Evolutionary conservation across 2,113 vertebrate species (phyloP).

Genomic region (Mus musculus): DNA sequence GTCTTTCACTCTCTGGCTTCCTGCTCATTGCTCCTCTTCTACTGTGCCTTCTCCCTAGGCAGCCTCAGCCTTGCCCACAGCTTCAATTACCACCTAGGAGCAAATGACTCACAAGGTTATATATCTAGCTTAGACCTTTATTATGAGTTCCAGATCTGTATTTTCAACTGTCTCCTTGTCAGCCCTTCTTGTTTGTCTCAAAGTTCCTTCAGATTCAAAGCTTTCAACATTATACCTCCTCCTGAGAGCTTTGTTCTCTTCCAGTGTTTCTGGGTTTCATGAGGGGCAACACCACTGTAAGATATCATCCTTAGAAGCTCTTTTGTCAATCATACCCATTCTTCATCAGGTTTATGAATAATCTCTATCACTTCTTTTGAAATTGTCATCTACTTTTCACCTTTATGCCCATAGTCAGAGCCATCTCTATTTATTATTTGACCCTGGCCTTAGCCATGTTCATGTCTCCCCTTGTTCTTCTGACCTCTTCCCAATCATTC

Average conservation of each 20-base stretch:
- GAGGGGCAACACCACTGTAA: not conserved
- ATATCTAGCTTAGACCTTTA: constrained; percentile 66
- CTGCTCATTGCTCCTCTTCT: not conserved
- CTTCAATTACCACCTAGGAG: constrained; percentile 63
- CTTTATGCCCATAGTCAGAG: not conserved
- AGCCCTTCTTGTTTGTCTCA: constrained; percentile 23
- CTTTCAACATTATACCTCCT: not conserved
- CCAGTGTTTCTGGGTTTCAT: not conserved
- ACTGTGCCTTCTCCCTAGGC: not conserved
- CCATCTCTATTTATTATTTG: not conserved
- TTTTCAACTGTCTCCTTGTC: constrained; percentile 57
- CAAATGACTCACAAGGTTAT: constrained; percentile 67
- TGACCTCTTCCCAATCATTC: not conserved
- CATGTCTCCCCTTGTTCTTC: not conserved
- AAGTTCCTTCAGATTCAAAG: not conserved
- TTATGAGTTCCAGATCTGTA: constrained; percentile 48
- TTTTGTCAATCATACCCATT: not conserved
- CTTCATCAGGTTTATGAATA: not conserved
- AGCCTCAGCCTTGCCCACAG: constrained; percentile 6
- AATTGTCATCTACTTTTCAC: not conserved
- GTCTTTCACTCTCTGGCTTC: not conserved
- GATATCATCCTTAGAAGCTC: not conserved
- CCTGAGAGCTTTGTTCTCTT: not conserved
- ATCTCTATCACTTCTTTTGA: not conserved
- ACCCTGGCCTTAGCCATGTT: not conserved